Conservation (phyloP, 2,113 vertebrate genomes). For the Lepus americanus region DNA sequence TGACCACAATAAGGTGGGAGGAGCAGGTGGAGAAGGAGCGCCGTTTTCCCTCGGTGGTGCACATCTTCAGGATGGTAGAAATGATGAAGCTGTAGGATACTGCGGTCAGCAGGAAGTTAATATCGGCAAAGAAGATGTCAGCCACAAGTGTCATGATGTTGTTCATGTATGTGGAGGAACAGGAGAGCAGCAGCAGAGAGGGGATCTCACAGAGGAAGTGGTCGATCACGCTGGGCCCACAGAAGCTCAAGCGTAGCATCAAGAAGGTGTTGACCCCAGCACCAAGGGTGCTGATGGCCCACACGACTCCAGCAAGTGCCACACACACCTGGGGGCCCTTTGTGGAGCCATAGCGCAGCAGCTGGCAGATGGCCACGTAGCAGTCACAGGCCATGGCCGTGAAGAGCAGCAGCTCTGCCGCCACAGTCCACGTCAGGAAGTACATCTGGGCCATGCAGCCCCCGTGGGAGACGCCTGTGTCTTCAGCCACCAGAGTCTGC, state of each 20-base stretch:
- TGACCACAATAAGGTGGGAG: not conserved
- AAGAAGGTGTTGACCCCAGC: not conserved
- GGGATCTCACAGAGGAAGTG: slow-evolving; percentile 32
- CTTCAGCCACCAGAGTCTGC: not conserved
- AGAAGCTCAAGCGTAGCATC: not conserved
- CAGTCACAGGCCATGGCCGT: slow-evolving; percentile 7
- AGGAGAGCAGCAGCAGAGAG: not conserved
- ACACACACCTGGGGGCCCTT: not conserved
- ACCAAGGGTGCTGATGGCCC: not conserved
- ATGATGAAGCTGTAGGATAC: not conserved
- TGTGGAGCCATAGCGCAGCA: not conserved
- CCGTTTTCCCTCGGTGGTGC: not conserved
- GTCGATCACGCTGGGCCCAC: not conserved
- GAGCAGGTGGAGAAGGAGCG: not conserved
- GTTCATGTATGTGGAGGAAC: not conserved
- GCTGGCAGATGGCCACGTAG: not conserved
- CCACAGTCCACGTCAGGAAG: not conserved
- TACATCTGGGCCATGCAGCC: not conserved
- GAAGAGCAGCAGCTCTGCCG: slow-evolving; percentile 40
- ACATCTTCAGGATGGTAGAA: not conserved
- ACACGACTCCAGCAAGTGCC: not conserved
- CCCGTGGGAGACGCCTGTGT: not conserved
- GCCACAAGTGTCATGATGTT: not conserved
- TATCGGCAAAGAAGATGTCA: not conserved
- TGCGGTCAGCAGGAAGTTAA: slow-evolving; percentile 15